A percentile compares a stretch with the other conserved stretches of the same genome.
Evolutionary conservation across 2,113 vertebrate genomes (phyloP).

Genomic region (Poeciliopsis turrubarensis): DNA sequence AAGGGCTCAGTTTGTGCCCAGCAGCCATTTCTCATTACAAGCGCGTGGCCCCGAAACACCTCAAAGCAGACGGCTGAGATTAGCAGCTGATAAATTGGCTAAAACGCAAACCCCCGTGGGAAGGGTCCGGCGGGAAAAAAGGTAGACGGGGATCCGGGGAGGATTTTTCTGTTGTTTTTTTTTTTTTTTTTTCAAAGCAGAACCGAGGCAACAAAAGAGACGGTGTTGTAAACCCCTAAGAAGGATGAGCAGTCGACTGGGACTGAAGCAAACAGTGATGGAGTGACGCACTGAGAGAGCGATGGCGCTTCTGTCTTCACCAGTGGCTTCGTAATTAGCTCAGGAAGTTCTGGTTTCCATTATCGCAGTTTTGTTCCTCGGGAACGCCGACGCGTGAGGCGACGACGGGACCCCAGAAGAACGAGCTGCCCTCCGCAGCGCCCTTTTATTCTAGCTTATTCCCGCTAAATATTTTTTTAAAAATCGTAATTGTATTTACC

Average conservation of each 20-base stretch:
- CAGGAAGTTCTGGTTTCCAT: slow-evolving; percentile 57
- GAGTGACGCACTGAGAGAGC: slow-evolving; percentile 24
- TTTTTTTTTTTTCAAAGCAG: background rate
- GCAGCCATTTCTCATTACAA: slow-evolving; percentile 60
- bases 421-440: background rate
- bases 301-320: slow-evolving; percentile 40
- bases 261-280: slow-evolving; percentile 25
- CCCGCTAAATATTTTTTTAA: background rate
- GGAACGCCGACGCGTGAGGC: slow-evolving; percentile 4
- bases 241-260: slow-evolving; percentile 6
- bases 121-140: background rate
- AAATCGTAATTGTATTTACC: no score
- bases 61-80: slow-evolving; percentile 59
- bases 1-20: slow-evolving; percentile 40
- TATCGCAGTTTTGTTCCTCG: slow-evolving; percentile 45
- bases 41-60: slow-evolving; percentile 66
- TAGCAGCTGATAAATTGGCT: slow-evolving; percentile 59
- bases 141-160: background rate
- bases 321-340: slow-evolving; percentile 38
- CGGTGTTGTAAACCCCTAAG: slow-evolving; percentile 2
- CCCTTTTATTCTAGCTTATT: background rate
- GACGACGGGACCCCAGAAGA: background rate
- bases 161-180: no score
- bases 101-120: slow-evolving; percentile 13
- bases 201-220: background rate